A percentile compares a stretch with the other conserved stretches of the same genome.
Evolutionary conservation across 1,140 invertebrate species (phyloP).

Genomic region (Saxidomus purpurata): DNA sequence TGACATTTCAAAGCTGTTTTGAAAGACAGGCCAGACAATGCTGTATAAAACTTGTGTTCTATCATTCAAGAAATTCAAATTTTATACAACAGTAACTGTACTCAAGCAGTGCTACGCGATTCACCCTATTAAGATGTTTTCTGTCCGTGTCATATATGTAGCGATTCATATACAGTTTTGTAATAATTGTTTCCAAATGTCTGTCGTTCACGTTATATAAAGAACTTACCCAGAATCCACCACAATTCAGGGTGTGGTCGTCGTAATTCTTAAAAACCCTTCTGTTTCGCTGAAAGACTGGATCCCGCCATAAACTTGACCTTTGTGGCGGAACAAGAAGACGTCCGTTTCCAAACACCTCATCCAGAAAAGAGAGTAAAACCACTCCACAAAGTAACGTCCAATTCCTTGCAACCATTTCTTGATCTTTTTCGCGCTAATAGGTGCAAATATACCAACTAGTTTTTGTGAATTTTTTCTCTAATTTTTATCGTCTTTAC

Average conservation of each 20-base stretch:
- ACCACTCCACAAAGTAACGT: neutral
- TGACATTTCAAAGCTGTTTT: too few species aligned
- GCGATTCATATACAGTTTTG: too few species aligned
- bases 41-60: too few species aligned
- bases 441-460: neutral
- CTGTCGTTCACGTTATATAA: too few species aligned
- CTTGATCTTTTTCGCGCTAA: neutral
- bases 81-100: too few species aligned
- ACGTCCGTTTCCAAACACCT: slow-evolving; percentile 90
- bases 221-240: slow-evolving; percentile 90
- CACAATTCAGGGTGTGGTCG: slow-evolving; percentile 94
- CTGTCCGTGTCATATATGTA: too few species aligned
- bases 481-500: neutral
- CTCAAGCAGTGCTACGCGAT: too few species aligned
- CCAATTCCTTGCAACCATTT: neutral
- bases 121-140: too few species aligned
- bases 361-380: neutral
- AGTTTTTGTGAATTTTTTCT: neutral
- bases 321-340: slow-evolving; percentile 95
- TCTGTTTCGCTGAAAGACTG: slow-evolving; percentile 89
- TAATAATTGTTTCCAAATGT: too few species aligned
- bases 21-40: too few species aligned
- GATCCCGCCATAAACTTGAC: slow-evolving; percentile 97
- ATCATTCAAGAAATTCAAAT: too few species aligned
- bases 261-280: slow-evolving; percentile 97